phyloP scores from a whole-genome alignment of 1,140 invertebrate genomes.

The Leguminivora glycinivorella region DNA sequence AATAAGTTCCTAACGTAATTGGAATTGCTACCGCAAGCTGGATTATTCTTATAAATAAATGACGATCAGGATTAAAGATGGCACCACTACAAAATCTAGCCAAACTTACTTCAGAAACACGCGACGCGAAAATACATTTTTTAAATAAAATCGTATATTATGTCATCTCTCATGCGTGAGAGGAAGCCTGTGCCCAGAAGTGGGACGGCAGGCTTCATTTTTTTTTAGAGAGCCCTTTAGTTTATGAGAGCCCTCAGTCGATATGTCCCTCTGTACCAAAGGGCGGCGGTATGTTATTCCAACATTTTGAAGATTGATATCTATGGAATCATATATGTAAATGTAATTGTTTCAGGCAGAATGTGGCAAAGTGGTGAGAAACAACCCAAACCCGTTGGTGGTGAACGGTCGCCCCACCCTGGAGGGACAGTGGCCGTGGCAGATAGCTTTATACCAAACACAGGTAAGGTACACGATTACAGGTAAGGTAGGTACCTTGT shows the following conservation, averaged over 20 bases:
- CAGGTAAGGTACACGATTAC: constrained; percentile 60
- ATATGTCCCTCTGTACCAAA: no score
- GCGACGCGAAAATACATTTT: background rate
- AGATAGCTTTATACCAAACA: constrained; percentile 78
- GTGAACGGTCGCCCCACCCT: constrained; percentile 75
- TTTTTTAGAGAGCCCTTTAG: no score
- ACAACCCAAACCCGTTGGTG: constrained; percentile 72
- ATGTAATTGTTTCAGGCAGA: constrained; percentile 29
- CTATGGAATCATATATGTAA: no score
- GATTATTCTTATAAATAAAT: constrained; percentile 9
- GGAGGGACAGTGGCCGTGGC: constrained; percentile 81
- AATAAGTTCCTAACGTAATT: background rate
- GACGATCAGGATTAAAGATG: background rate
- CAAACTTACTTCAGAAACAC: background rate
- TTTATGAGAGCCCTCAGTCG: no score
- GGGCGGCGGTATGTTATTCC: no score
- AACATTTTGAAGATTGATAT: no score
- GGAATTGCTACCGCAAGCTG: constrained; percentile 1
- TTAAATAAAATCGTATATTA: background rate
- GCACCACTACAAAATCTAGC: background rate
- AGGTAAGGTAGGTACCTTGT: no score
- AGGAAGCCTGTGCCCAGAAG: no score
- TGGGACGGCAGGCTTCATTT: no score
- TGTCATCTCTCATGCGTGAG: no score
- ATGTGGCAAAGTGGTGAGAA: constrained; percentile 60